Base-by-base conservation (phyloP, 2,888 invertebrate genomes). In the Andrena haemorrhoa region DNA sequence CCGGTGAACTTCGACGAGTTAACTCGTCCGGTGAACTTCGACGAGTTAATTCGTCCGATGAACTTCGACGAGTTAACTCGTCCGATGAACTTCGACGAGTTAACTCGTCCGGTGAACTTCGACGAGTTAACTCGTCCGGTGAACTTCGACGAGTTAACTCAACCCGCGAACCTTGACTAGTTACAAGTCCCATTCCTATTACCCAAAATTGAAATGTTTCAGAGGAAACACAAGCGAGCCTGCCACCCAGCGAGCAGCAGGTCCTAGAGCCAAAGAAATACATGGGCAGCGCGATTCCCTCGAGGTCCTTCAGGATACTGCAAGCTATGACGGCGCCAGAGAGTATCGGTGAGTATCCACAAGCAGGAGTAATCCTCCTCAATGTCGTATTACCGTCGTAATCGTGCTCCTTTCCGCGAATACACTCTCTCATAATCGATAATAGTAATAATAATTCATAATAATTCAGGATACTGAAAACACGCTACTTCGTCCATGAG, bases 271-370 rank as follows among this genome's bases (percentile, higher is more conserved):
- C 96, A 64, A 96, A 96, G 92, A 96, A 96, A 91, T 97, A 97
- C 91, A 96, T 95, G 90, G 97, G 97, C 74, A 96, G 96, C 91
- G 96, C 96, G 86, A 97, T 97, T 93, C 97, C 97, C 72, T 97
- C 97, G 85, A 95, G 97, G 93, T 97, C 97, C 56, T 97, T 97
- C 94, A 96, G 96, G 94, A 96, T 97, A 92, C 94, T 97, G 75
- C 97, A 97, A 94, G 96, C 96, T 69, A 97, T 97, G 97, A 97
- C 97, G 85, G 95, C 96, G 82, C 96, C 96, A 75, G 96, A 96
- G 91, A 95, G 95, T 91, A 95, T 95, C 93, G 96, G 96, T 96
- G 94, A 95, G 95, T 95, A 74, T 69, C 64, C 33, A 51, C 12
- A 66, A 12, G 33, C 16, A 47, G 20, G 41, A 47, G 23, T 16